These are phyloP conservation scores for Cavia aperea DNA, from an alignment of 2,113 vertebrate species.

Conservation along the genomic window DNA sequence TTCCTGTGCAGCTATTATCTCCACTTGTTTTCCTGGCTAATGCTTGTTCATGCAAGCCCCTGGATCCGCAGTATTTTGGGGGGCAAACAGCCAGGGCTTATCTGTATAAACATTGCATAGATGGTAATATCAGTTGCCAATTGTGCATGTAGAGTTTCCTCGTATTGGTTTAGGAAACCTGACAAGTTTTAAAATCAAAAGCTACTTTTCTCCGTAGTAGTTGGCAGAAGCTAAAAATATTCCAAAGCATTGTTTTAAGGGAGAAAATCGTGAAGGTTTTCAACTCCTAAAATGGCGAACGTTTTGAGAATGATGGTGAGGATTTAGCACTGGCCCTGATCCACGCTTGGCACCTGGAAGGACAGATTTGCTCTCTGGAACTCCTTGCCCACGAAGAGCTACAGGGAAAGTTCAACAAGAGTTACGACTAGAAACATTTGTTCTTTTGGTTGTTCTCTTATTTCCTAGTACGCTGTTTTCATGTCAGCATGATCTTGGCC, in stretches of 20 bases:
- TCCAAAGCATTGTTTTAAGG: constrained; percentile 26
- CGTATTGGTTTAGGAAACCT: not conserved
- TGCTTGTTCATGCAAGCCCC: not conserved
- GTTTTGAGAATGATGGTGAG: not conserved
- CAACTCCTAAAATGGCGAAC: not conserved
- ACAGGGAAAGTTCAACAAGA: constrained; percentile 26
- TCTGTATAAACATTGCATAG: not conserved
- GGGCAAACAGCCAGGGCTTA: not conserved
- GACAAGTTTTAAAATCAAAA: constrained; percentile 19
- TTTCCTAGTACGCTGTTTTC: constrained; percentile 54
- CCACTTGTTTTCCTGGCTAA: not conserved
- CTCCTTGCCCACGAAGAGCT: constrained; percentile 18
- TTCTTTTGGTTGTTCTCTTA: constrained; percentile 5
- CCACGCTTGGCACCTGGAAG: not conserved
- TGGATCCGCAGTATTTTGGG: not conserved
- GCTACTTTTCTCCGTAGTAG: not conserved
- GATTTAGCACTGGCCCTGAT: not conserved
- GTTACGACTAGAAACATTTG: constrained; percentile 43
- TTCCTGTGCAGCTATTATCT: not conserved
- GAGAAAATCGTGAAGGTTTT: constrained; percentile 7
- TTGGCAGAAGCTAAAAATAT: not conserved
- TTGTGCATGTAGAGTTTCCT: not conserved
- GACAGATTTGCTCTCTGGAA: constrained; percentile 33
- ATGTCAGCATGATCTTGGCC: constrained; percentile 62
- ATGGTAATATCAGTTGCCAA: not conserved